A percentile compares a stretch with the other conserved stretches of the same genome.
Conservation (phyloP, 2,888 invertebrate species). For the Dusona sp. region DNA sequence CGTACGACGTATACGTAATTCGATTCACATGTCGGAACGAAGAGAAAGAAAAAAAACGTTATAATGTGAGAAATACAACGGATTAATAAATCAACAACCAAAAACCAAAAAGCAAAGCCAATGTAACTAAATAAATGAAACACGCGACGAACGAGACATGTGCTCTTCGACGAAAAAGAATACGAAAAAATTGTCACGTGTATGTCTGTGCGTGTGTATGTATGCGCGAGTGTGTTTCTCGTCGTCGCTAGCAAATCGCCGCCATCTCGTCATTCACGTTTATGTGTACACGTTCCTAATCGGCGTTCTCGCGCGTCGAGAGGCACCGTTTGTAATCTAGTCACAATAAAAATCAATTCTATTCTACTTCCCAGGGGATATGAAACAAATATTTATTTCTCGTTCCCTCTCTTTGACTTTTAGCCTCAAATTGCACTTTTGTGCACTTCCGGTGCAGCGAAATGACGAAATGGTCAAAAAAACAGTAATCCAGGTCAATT, state of each 20-base stretch:
- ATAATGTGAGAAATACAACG: constrained; percentile 9
- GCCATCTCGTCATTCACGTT: constrained; percentile 77
- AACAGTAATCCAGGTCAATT: background rate
- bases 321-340: constrained; percentile 85
- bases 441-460: background rate
- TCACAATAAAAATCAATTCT: constrained; percentile 85
- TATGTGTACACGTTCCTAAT: constrained; percentile 83
- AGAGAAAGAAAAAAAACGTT: constrained; percentile 13
- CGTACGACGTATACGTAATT: constrained; percentile 73
- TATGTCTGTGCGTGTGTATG: constrained; percentile 33
- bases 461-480: constrained; percentile 3
- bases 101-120: constrained; percentile 43
- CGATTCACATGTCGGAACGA: constrained; percentile 80
- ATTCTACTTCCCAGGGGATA: constrained; percentile 77
- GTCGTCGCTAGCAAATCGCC: constrained; percentile 66
- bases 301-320: constrained; percentile 81
- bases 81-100: constrained; percentile 49
- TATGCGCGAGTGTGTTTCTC: constrained; percentile 61
- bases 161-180: constrained; percentile 33
- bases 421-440: background rate
- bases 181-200: constrained; percentile 21
- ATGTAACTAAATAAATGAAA: constrained; percentile 46
- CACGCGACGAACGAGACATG: constrained; percentile 50
- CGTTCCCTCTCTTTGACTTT: background rate
- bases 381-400: background rate